Evolutionary conservation across 2,888 invertebrate genomes (phyloP).

Genomic region (Drosophila subquinaria): DNA sequence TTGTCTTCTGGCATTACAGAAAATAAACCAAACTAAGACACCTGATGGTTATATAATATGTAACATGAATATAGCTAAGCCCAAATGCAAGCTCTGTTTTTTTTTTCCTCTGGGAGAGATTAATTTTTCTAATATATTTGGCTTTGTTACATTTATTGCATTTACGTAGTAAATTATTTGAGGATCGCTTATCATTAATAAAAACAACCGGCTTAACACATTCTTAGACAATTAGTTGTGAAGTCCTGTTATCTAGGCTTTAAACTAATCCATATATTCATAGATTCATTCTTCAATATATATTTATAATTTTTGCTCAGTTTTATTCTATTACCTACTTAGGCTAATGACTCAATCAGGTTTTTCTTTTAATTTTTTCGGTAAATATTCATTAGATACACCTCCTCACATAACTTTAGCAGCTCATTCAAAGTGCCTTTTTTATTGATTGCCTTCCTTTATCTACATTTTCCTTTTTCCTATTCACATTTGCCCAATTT

Average conservation of each 20-base stretch:
- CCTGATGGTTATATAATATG: slow-evolving; percentile 1
- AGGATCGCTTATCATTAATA: too few species aligned
- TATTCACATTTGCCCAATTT: slow-evolving; percentile 8
- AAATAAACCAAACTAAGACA: slow-evolving; percentile 11
- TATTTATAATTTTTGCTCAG: too few species aligned
- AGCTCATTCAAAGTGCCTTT: slow-evolving; percentile 49
- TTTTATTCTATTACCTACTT: too few species aligned
- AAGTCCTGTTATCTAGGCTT: too few species aligned
- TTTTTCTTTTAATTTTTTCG: background rate
- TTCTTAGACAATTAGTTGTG: too few species aligned
- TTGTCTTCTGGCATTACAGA: slow-evolving; percentile 40
- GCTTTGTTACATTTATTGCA: background rate
- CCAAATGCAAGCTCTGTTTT: background rate
- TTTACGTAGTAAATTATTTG: background rate
- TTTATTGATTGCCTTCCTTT: slow-evolving; percentile 13
- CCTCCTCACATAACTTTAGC: background rate
- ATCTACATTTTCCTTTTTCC: background rate
- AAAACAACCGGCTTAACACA: too few species aligned
- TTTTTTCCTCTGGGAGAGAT: background rate
- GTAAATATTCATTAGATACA: too few species aligned
- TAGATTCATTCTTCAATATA: too few species aligned
- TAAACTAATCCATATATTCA: too few species aligned
- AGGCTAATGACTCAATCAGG: background rate
- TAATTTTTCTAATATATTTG: slow-evolving; percentile 5
- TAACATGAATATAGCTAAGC: background rate